phyloP scores from a whole-genome alignment of 2,888 invertebrate species.

The Microchrysa polita region DNA sequence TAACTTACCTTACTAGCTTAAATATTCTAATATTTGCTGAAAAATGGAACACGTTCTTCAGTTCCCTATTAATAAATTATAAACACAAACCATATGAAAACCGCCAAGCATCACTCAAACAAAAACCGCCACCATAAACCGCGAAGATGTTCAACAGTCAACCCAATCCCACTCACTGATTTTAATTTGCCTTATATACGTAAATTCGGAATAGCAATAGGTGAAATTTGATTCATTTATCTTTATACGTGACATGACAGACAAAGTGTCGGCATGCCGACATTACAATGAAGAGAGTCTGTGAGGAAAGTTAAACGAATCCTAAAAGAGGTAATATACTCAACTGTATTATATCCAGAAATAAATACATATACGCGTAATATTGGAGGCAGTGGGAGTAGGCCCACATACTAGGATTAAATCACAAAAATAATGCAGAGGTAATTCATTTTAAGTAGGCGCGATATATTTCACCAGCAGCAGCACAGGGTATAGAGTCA shows the following conservation, averaged over 20 bases:
- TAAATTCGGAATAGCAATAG: conserved; percentile 36
- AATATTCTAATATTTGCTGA: no score
- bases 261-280: conserved; percentile 1
- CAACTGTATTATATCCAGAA: neutral
- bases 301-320: conserved; percentile 26
- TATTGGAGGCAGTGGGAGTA: conserved; percentile 28
- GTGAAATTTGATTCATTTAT: conserved; percentile 38
- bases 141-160: neutral
- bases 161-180: conserved; percentile 23
- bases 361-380: conserved; percentile 37
- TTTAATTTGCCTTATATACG: conserved; percentile 40
- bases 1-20: no score
- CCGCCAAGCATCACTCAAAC: neutral
- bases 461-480: conserved; percentile 28
- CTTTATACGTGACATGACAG: conserved; percentile 26
- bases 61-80: no score
- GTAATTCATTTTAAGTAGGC: conserved; percentile 42
- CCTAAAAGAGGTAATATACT: neutral
- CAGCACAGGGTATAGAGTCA: conserved; percentile 21
- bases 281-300: conserved; percentile 30
- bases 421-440: conserved; percentile 28
- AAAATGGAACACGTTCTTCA: no score
- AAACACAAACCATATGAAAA: neutral
- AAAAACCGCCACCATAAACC: neutral
- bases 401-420: conserved; percentile 28